Base-by-base conservation (phyloP, 2,113 vertebrate species). In the Pelodiscus sinensis region DNA sequence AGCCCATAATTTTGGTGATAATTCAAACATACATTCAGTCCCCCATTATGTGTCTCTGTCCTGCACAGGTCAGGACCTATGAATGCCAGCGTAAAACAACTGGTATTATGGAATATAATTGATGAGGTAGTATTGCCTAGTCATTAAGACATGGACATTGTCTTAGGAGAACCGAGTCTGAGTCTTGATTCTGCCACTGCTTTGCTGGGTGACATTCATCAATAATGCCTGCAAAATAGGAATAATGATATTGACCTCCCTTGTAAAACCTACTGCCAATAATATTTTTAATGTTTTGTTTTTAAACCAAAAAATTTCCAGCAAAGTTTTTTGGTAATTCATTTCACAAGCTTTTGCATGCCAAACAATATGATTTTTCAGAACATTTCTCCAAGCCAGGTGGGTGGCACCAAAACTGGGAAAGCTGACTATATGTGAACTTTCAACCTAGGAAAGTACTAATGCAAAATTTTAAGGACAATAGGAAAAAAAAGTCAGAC, bases 301-400 rank as follows among this genome's bases (percentile, higher is more conserved):
- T 58, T 82, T 52, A 13, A 9, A 0, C 8, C 18, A 14, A 82
- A 57, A 18, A 50, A 56, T 88, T 82, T 51, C 73, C 38, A 44
- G 73, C 2, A 4, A 6, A 22, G 65, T 24, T 81, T 93, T 81
- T 31, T 57, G 73, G 21, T 60, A 83, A 92, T n/a, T 21, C 2
- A 75, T 86, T 92, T 79, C 55, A 15, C 6, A 87, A 82, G 18
- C 4, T 6, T 22, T 65, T 75, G 19, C 11, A 44, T 13, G 21
- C 9, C 24, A 19, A 35, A 79, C 78, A 56, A 2, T 8, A 44
- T 86, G 7, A 1, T 8, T 0, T 0, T 44, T 85, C 79, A n/a
- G 5, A 2, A 1, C 25, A 25, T 54, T 85, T 81, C 87, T 81
- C 57, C 82, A 81, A 90, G 85, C 27, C 13, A 73, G 3, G 11